Base-by-base conservation (phyloP, 1,140 invertebrate species). In the Solen grandis region DNA sequence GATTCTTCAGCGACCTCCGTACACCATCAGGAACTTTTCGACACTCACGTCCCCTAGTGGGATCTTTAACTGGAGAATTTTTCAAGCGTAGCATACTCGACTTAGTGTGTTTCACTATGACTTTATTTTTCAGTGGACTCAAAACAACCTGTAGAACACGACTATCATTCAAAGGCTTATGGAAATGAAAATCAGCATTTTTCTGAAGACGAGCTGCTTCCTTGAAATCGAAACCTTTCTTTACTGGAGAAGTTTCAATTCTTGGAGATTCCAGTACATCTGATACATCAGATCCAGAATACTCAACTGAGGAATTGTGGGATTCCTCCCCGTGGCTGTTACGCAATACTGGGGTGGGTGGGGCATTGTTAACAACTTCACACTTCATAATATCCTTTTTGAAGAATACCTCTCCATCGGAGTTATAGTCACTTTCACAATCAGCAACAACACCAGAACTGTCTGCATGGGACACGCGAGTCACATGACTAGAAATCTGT, bases 41-140 rank as follows among this genome's bases (percentile, higher is more conserved):
- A 33, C 70, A 63, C 57, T 73, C 62, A 5, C 83, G 50, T 31
- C 80, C 83, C 25, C 82, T 38, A 8, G 70, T 82, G 0, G 79
- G 60, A 33, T 82, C 80, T 63, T 76, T 84, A 2, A 41, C 82
- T 29, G 86, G 86, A 0, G 88, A 86, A 57, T 80, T 83, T 62
- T 82, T 85, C 19, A 89, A 41, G 25, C 88, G 68, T 35, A 89
- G 62, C 25, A 89, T 82, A 38, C 86, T 88, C 27, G 86, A 87
- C 55, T 88, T 88, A 16, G 88, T 89, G 46, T 89, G 88, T 8
- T 85, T 82, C 14, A 84, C 63, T 16, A 83, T 55, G 50, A 84
- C 33, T 69, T 81, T 86, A 33, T 85, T 85, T 27, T 87, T 78
- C 3, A 88, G 19, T 3, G 88, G 88, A 13, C 85, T 86, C 8